Evolutionary conservation across 2,797 vertebrate species (phyloP).

Genomic region (Anniella stebbinsi): DNA sequence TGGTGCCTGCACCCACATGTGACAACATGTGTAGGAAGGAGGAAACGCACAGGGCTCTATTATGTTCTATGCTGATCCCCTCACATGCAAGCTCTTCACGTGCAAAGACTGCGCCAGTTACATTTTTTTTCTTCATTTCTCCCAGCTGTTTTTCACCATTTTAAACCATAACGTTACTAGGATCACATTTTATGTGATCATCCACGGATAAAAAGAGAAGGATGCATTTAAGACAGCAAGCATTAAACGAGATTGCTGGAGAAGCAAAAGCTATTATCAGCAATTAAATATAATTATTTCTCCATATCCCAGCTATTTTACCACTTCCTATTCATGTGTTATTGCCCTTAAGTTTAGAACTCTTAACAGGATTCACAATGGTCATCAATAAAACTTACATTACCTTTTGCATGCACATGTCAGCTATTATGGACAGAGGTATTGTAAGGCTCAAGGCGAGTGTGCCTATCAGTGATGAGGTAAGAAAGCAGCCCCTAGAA

Average conservation of each 20-base stretch:
- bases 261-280: not conserved
- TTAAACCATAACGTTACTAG: not conserved
- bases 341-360: not conserved
- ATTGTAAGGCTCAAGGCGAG: constrained; percentile 96
- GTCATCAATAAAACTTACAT: constrained; percentile 23
- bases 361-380: constrained; percentile 19
- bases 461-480: constrained; percentile 95
- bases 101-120: not conserved
- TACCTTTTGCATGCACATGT: constrained; percentile 98
- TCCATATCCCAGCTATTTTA: not conserved
- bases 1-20: not conserved
- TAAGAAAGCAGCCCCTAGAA: constrained; percentile 96
- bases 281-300: constrained; percentile 14
- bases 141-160: not conserved
- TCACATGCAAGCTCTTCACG: not conserved
- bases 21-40: not conserved
- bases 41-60: not conserved
- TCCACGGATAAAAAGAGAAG: not conserved
- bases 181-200: not conserved
- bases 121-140: not conserved
- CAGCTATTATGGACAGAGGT: constrained; percentile 95
- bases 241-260: not conserved
- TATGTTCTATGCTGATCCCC: not conserved
- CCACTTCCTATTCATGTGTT: not conserved
- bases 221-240: not conserved